A percentile compares a stretch with the other conserved stretches of the same genome.
These are phyloP conservation scores for Fistularia commersonii DNA, from an alignment of 2,797 vertebrate genomes.

Conservation along the genomic window DNA sequence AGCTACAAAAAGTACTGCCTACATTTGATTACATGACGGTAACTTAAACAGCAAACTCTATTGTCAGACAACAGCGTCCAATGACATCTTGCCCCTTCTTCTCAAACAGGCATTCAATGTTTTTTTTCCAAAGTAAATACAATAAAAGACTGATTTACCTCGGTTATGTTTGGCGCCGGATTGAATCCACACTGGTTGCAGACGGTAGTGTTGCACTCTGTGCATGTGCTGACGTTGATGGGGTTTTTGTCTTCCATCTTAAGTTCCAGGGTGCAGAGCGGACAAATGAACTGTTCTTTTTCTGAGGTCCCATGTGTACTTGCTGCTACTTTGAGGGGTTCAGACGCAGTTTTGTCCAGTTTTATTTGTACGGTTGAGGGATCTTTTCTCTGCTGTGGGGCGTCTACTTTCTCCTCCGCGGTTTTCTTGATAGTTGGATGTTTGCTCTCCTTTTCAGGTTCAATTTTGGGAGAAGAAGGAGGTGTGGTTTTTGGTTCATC, in stretches of 20 bases:
- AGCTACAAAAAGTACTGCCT: too few relatives aligned
- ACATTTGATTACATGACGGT: too few relatives aligned
- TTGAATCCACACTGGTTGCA: slow-evolving; percentile 97
- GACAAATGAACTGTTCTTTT: slow-evolving; percentile 67
- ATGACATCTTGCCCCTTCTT: too few relatives aligned
- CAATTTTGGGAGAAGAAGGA: slow-evolving; percentile 60
- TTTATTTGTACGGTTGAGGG: slow-evolving; percentile 28
- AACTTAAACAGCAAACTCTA: too few relatives aligned
- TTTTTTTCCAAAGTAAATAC: too few relatives aligned
- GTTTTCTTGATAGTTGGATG: slow-evolving; percentile 28
- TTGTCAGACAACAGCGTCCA: too few relatives aligned
- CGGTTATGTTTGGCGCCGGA: slow-evolving; percentile 76
- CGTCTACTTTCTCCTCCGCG: slow-evolving; percentile 45
- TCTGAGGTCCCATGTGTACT: slow-evolving; percentile 35
- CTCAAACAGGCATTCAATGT: too few relatives aligned
- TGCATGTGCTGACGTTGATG: slow-evolving; percentile 88
- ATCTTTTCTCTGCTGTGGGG: slow-evolving; percentile 35
- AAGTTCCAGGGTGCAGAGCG: slow-evolving; percentile 85
- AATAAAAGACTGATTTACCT: slow-evolving; percentile 54
- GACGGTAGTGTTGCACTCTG: slow-evolving; percentile 85
- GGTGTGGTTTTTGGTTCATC: slow-evolving; percentile 62
- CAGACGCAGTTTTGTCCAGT: slow-evolving; percentile 34
- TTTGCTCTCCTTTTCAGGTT: slow-evolving; percentile 38
- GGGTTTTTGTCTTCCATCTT: slow-evolving; percentile 77
- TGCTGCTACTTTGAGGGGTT: slow-evolving; percentile 53